Evolutionary conservation across 1,140 invertebrate species (phyloP).

Genomic region (Octopus bimaculoides): DNA sequence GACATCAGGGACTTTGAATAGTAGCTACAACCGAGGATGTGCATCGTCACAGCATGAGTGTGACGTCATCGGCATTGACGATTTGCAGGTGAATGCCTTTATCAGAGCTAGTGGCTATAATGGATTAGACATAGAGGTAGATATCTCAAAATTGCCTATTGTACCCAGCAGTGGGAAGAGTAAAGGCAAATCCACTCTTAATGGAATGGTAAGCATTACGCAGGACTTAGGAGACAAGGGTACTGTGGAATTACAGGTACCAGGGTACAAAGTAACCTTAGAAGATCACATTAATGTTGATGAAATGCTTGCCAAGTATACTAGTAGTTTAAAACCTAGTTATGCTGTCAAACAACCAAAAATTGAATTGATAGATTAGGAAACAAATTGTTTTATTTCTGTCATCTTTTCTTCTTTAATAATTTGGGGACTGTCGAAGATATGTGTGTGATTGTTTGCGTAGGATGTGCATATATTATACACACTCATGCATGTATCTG

Average conservation of each 20-base stretch:
- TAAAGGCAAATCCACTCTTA: conserved; percentile 19
- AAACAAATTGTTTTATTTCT: no score
- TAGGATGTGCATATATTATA: no score
- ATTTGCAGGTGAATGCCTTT: conserved; percentile 43
- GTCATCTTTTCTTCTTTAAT: no score
- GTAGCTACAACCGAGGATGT: conserved; percentile 14
- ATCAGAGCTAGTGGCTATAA: conserved; percentile 45
- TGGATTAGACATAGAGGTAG: conserved; percentile 45
- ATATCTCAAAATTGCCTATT: conserved; percentile 11
- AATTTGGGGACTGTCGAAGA: no score
- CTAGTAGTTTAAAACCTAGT: conserved; percentile 33
- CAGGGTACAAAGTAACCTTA: conserved; percentile 36
- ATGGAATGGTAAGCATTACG: conserved; percentile 31
- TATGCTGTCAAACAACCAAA: conserved; percentile 32
- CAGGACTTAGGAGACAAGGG: conserved; percentile 43
- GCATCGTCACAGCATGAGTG: conserved; percentile 35
- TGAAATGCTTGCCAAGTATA: conserved; percentile 28
- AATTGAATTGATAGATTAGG: conserved; percentile 13
- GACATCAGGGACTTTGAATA: conserved; percentile 11
- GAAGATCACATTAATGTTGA: conserved; percentile 32
- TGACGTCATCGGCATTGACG: conserved; percentile 46
- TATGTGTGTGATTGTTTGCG: no score
- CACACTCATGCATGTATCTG: no score
- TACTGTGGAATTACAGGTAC: conserved; percentile 39
- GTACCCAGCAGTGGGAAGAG: not conserved